A percentile compares a stretch with the other conserved stretches of the same genome.
phyloP scores from a whole-genome alignment of 2,888 invertebrate species.

The Chirona hameri region DNA sequence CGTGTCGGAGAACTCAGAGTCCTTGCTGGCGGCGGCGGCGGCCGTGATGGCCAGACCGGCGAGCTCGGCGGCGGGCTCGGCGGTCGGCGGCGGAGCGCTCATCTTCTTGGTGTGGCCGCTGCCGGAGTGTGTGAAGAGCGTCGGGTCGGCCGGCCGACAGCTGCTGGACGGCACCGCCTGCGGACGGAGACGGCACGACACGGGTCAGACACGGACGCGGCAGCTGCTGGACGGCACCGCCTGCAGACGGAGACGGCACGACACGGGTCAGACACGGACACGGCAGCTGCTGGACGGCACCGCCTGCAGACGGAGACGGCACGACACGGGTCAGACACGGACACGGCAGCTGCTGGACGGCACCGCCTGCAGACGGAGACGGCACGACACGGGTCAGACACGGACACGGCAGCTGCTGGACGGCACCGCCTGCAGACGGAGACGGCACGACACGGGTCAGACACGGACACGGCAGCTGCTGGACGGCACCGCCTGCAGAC shows the following conservation, averaged over 20 bases:
- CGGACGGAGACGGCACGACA: neutral
- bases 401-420: no score
- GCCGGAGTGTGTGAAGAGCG: neutral
- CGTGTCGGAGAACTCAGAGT: slow-evolving; percentile 13
- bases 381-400: no score
- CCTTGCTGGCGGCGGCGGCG: neutral
- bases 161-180: neutral
- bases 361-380: neutral
- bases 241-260: neutral
- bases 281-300: neutral
- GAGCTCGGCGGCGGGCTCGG: neutral
- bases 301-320: neutral
- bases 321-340: no score
- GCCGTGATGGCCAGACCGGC: neutral
- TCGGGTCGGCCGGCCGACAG: neutral
- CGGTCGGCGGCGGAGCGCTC: neutral
- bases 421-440: no score
- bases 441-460: no score
- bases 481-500: no score
- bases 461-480: no score
- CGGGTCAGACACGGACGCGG: no score
- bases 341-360: neutral
- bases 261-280: no score
- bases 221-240: neutral
- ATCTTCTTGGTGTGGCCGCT: slow-evolving; percentile 25